A percentile compares a stretch with the other conserved stretches of the same genome.
phyloP scores from a whole-genome alignment of 2,888 invertebrate species.

The Oscheius sp. region DNA sequence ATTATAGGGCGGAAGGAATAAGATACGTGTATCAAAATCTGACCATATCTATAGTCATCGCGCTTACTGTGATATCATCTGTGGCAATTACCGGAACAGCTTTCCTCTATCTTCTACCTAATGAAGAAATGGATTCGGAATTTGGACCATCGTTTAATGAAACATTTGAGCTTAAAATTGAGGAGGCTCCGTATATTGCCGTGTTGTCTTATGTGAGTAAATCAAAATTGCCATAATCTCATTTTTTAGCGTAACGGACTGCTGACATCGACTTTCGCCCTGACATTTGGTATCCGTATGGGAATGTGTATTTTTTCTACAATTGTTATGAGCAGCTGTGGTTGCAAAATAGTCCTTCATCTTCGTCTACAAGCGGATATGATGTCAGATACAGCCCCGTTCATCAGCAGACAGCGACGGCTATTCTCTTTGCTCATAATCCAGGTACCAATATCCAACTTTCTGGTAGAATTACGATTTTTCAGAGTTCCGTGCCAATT shows the following conservation, averaged over 20 bases:
- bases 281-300: background rate
- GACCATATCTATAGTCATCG: background rate
- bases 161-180: background rate
- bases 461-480: too few relatives aligned
- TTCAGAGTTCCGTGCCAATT: constrained; percentile 5
- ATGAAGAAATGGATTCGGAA: background rate
- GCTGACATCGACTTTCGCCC: background rate
- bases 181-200: constrained; percentile 1
- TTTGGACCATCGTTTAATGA: background rate
- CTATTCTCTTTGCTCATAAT: constrained; percentile 13
- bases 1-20: constrained; percentile 3
- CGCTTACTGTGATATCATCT: background rate
- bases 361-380: constrained; percentile 4
- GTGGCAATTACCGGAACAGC: background rate
- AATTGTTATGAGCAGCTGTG: background rate
- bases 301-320: constrained; percentile 16
- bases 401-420: background rate
- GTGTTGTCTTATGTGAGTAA: background rate
- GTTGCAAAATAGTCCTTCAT: background rate
- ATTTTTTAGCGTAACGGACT: constrained; percentile 9
- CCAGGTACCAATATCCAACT: background rate
- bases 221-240: too few relatives aligned
- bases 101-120: constrained; percentile 1
- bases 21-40: background rate
- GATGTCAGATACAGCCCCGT: constrained; percentile 3